phyloP scores from a whole-genome alignment of 2,797 vertebrate species.

The Philypnodon macrostomus region DNA sequence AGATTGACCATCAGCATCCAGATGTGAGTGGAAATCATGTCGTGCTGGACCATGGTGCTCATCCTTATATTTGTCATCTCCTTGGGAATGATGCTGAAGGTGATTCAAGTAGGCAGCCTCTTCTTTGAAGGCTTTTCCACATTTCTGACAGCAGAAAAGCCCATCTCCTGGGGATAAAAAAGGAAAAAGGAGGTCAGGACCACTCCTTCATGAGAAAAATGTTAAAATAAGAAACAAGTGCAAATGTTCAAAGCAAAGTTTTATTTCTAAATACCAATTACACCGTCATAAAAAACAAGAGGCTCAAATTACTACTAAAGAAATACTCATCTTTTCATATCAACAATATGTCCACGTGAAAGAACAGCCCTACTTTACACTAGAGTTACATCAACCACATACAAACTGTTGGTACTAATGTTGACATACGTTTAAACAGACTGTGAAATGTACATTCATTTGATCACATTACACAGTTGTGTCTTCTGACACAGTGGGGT shows the following conservation, averaged over 20 bases:
- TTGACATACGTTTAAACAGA: no score
- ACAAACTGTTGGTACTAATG: no score
- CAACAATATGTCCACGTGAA: no score
- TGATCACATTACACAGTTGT: no score
- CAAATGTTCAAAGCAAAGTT: slow-evolving; percentile 24
- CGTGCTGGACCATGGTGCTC: slow-evolving; percentile 44
- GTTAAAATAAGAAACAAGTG: slow-evolving; percentile 22
- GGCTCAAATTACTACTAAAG: no score
- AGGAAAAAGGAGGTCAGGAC: slow-evolving; percentile 70
- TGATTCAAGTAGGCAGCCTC: slow-evolving; percentile 67
- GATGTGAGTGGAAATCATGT: slow-evolving; percentile 46
- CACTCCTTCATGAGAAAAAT: slow-evolving; percentile 55
- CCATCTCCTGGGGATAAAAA: slow-evolving; percentile 76
- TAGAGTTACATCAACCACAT: no score
- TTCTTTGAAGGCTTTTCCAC: slow-evolving; percentile 70
- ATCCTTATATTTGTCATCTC: slow-evolving; percentile 49
- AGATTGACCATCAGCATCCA: slow-evolving; percentile 54
- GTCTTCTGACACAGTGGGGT: no score
- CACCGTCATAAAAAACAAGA: background rate
- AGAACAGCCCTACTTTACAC: no score
- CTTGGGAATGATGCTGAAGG: slow-evolving; percentile 61
- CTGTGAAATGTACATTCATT: no score
- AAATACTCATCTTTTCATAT: no score
- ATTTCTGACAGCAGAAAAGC: slow-evolving; percentile 72
- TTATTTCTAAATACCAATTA: slow-evolving; percentile 37